Base-by-base conservation (phyloP, 2,797 vertebrate species). In the Propithecus deckenii region DNA sequence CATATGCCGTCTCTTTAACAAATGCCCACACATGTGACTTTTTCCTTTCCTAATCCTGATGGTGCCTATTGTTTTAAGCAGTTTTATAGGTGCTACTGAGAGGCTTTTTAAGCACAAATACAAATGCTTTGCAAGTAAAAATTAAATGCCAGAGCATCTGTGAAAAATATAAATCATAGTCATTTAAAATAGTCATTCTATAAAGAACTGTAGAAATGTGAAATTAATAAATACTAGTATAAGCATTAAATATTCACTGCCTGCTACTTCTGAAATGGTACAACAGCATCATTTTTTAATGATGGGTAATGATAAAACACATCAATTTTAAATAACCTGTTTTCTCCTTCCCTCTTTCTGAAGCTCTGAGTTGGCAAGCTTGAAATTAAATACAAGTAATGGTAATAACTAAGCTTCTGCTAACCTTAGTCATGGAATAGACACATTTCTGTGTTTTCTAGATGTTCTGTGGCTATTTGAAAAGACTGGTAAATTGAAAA, bases 401-500 rank as follows among this genome's bases (percentile, higher is more conserved):
- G 20, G 91, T 43, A 96, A 83, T 86, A 88, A n/a, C 85, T 17
- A 93, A 94, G 95, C 85, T 96, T 96, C 96, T 94, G 7, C 5
- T 41, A 67, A 88, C 94, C 92, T 95, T 86, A 1, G 22, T 95
- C 94, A 69, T 52, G 94, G 95, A 96, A 96, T 65, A 1, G 28
- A 9, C 83, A 75, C 87, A 97, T 94, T 89, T 95, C 94, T 94
- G 2, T 97, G 96, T 98, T 97, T 96, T 72, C 91, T 89, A 79
- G 86, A 35, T 94, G 84, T 93, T 61, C 0, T 71, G 93, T 76
- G 92, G 79, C 7, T 96, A 57, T 81, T 94, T 50, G 52, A 95
- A 96, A 97, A 97, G 92, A 98, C 93, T 95, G 76, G 75, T 95
- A 97, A 97, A 95, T 88, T 94, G 97, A 94, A 98, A 98, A 98